phyloP scores from a whole-genome alignment of 2,888 invertebrate genomes.

The Ellobium chinense region DNA sequence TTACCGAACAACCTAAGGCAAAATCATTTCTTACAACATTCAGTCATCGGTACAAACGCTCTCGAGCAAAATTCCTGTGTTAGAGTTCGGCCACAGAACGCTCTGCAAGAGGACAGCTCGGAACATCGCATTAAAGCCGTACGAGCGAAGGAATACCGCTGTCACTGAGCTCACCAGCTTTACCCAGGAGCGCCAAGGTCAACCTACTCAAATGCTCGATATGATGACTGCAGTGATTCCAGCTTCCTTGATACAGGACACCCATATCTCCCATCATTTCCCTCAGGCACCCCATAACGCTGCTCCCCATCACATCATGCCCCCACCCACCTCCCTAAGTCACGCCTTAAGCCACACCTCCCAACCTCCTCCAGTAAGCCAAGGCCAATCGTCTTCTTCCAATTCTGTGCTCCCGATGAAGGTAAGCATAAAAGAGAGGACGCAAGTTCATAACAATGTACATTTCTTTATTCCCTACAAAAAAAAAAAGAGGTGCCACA shows the following conservation, averaged over 20 bases:
- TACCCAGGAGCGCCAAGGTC: neutral
- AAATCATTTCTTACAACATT: neutral
- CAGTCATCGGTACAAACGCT: neutral
- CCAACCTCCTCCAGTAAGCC: constrained; percentile 20
- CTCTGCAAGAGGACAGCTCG: neutral
- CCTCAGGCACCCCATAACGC: constrained; percentile 16
- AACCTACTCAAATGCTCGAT: constrained; percentile 28
- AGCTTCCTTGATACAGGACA: constrained; percentile 31
- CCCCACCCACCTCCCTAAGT: constrained; percentile 27
- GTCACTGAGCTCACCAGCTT: neutral
- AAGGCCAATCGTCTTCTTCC: neutral
- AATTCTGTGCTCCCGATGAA: constrained; percentile 29
- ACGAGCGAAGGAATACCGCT: neutral
- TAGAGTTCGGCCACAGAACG: neutral
- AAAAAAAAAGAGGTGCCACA: too few species aligned
- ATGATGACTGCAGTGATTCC: constrained; percentile 47
- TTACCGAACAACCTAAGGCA: neutral
- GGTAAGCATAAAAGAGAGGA: too few species aligned
- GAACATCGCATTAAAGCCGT: neutral
- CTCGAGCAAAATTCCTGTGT: neutral
- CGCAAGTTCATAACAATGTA: too few species aligned
- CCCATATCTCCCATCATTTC: constrained; percentile 40
- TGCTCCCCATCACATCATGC: constrained; percentile 33
- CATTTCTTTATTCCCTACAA: too few species aligned
- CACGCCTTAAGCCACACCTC: constrained; percentile 16